Evolutionary conservation across 2,113 vertebrate genomes (phyloP), one percentile per base, ranked within the genome.

Genomic region (Dasyornis broadbenti): DNA sequence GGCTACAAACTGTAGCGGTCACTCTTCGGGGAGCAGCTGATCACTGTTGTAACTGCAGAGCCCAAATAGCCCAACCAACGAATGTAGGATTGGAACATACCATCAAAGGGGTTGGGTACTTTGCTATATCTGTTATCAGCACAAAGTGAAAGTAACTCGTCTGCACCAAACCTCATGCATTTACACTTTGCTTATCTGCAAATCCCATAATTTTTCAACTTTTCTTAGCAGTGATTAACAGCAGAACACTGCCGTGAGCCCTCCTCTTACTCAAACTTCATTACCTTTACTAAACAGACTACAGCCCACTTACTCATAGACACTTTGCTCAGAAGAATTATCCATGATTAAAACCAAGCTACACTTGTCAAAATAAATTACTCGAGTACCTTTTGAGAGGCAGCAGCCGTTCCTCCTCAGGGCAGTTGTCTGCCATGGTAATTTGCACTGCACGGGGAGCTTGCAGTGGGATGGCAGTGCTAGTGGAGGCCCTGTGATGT

Each of bases 311-410:
- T 75, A 76, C 30, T 45, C 0, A 0, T 79, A 76, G 53, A 82
- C 0, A 1, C 27, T 95, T 89, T 86, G 49, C 86, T 94, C 14
- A 6, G 84, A 91, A 82, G 56, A 92, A 87, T 95, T 94, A 92
- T 89, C 1, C 0, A 69, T 95, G 40, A 90, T 94, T 89, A 90
- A 94, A 95, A 91, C 78, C 66, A 77, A 96, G 91, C n/a, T 44
- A 72, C 78, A 87, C 49, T 89, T 89, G 89, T 95, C 78, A 91
- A 79, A 95, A 87, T 71, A 65, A 89, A 91, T 96, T 79, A 89
- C 31, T 40, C 1, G 0, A 78, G 77, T 15, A 28, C 3, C 0
- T 61, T 92, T 56, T 73, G 83, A 97, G 86, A 76, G 69, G 72
- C 81, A 92, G 60, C 69, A 95, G 91, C 73, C 57, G 49, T 86